phyloP scores from a whole-genome alignment of 1,140 invertebrate species.

The Zaprionus africanus region DNA sequence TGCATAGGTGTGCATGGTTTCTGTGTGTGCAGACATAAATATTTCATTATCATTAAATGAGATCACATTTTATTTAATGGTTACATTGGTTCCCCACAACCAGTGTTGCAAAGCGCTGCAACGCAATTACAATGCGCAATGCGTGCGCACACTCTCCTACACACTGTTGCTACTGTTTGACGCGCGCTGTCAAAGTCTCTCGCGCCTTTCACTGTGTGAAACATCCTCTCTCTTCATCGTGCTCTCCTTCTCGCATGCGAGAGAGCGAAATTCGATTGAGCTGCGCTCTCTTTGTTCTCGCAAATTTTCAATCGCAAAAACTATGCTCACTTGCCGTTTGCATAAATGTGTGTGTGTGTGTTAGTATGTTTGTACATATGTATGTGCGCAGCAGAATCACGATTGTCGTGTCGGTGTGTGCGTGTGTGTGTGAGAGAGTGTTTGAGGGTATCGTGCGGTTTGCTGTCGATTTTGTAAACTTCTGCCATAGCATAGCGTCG shows the following conservation, averaged over 20 bases:
- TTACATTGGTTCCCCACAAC: slow-evolving; percentile 52
- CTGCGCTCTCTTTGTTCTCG: slow-evolving; percentile 41
- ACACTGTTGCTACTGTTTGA: slow-evolving; percentile 54
- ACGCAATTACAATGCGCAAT: slow-evolving; percentile 45
- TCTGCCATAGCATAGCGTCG: slow-evolving; percentile 48
- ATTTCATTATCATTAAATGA: slow-evolving; percentile 65
- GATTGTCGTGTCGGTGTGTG: slow-evolving; percentile 36
- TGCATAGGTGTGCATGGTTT: neutral
- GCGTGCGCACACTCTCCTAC: slow-evolving; percentile 35
- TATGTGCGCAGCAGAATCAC: slow-evolving; percentile 58
- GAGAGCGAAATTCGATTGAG: neutral
- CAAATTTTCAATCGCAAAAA: slow-evolving; percentile 43
- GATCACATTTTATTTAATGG: slow-evolving; percentile 52
- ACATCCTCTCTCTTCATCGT: slow-evolving; percentile 2
- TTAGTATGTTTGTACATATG: slow-evolving; percentile 35
- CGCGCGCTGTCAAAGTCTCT: slow-evolving; percentile 46
- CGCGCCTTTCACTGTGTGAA: slow-evolving; percentile 49
- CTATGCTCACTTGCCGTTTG: slow-evolving; percentile 37
- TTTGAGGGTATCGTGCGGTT: slow-evolving; percentile 68
- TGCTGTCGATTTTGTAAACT: slow-evolving; percentile 69
- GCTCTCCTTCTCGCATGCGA: slow-evolving; percentile 28
- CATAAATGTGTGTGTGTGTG: neutral
- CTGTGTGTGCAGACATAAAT: slow-evolving; percentile 14
- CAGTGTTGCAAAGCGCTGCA: slow-evolving; percentile 58
- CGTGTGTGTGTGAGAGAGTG: slow-evolving; percentile 34